Evolutionary conservation across 2,888 invertebrate species (phyloP).

Genomic region (Philereme vetulata): DNA sequence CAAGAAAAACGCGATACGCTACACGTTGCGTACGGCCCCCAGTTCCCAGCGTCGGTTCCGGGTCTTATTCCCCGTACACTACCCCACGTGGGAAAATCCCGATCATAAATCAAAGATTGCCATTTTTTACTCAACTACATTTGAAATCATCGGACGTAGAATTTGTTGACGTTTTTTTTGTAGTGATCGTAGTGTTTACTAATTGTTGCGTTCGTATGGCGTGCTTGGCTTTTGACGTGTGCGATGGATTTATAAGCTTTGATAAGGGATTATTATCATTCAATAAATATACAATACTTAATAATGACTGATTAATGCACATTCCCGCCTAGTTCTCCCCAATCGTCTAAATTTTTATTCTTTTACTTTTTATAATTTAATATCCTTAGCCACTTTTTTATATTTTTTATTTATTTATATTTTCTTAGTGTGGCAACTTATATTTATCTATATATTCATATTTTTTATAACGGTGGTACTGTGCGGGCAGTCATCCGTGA

Average conservation of each 20-base stretch:
- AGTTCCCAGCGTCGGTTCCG: conserved; percentile 63
- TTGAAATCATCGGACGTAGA: conserved; percentile 26
- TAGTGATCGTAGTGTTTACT: conserved; percentile 19
- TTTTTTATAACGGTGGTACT: no score
- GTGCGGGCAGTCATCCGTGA: no score
- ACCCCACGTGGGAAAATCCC: conserved; percentile 76
- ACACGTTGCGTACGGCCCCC: conserved; percentile 64
- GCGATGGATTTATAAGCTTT: conserved; percentile 20
- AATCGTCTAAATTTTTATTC: no score
- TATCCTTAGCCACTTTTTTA: no score
- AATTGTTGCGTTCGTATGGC: conserved; percentile 26
- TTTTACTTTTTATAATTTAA: no score
- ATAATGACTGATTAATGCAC: no score
- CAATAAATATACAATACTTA: no score
- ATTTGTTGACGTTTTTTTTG: conserved; percentile 31
- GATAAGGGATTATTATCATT: background rate
- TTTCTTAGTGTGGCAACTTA: no score
- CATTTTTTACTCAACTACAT: conserved; percentile 52
- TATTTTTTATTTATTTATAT: no score
- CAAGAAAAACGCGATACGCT: conserved; percentile 56
- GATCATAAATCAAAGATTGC: conserved; percentile 67
- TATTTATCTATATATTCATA: no score
- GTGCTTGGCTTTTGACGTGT: conserved; percentile 12
- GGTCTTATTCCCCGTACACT: conserved; percentile 71
- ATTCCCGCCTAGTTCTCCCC: no score